Evolutionary conservation across 1,140 invertebrate genomes (phyloP).

Genomic region (Lordiphosa collinella): DNA sequence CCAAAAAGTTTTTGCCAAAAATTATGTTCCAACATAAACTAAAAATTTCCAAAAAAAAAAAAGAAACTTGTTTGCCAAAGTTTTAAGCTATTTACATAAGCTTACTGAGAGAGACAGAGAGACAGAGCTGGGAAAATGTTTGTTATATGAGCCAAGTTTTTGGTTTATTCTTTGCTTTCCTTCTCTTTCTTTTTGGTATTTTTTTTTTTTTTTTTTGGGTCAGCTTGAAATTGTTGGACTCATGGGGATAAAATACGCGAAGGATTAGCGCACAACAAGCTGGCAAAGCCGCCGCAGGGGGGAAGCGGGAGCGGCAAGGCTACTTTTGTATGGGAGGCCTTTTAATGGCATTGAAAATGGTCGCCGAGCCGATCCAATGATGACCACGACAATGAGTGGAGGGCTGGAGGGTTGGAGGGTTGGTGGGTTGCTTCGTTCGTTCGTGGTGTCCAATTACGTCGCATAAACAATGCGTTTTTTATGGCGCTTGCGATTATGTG

Average conservation of each 20-base stretch:
- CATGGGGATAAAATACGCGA: conserved; percentile 60
- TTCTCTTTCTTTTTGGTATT: no score
- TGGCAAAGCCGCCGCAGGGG: conserved; percentile 14
- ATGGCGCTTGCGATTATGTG: conserved; percentile 67
- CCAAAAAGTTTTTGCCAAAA: conserved; percentile 53
- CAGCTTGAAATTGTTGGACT: conserved; percentile 32
- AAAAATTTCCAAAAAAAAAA: conserved; percentile 34
- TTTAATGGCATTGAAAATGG: conserved; percentile 73
- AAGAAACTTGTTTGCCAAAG: conserved; percentile 63
- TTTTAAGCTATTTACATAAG: conserved; percentile 68
- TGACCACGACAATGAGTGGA: conserved; percentile 45
- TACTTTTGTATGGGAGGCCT: conserved; percentile 37
- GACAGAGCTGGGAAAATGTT: conserved; percentile 25
- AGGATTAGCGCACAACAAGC: conserved; percentile 68
- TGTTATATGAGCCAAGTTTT: conserved; percentile 12
- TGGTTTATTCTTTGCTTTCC: background rate
- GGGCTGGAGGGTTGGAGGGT: no score
- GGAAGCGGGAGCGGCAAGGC: background rate
- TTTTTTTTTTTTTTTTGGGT: conserved; percentile 43
- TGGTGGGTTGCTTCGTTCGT: no score
- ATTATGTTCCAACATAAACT: conserved; percentile 70
- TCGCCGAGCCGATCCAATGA: conserved; percentile 45
- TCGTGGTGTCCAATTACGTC: conserved; percentile 72
- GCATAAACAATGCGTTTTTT: conserved; percentile 77
- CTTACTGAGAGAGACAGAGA: conserved; percentile 31